These are phyloP conservation scores for Phoenoteleia sp. DNA, from an alignment of 2,888 invertebrate genomes.

Conservation along the genomic window DNA sequence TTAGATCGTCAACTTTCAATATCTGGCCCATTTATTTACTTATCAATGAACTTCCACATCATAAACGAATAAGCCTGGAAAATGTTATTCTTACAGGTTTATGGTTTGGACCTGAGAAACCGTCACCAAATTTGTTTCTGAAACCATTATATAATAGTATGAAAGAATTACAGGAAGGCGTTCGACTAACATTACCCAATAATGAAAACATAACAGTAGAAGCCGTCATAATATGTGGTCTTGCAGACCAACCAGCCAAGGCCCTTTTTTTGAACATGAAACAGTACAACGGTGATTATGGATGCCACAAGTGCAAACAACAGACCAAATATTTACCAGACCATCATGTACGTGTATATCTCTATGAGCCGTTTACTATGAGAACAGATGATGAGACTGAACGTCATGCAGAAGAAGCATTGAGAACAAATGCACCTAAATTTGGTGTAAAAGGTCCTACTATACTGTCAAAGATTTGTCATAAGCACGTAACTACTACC, in stretches of 20 bases:
- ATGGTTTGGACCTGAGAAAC: conserved; percentile 7
- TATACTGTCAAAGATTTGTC: not conserved
- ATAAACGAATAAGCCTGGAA: not conserved
- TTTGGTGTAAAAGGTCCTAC: conserved; percentile 5
- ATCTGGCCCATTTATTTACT: conserved; percentile 10
- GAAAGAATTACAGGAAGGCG: not conserved
- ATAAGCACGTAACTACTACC: conserved; percentile 9
- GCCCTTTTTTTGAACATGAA: conserved; percentile 52
- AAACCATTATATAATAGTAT: not conserved
- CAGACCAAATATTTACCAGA: not conserved
- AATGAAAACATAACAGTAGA: no score
- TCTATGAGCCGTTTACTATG: not conserved
- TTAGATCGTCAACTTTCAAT: not conserved
- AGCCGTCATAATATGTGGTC: conserved; percentile 30
- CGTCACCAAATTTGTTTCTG: not conserved
- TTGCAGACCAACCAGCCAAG: conserved; percentile 55
- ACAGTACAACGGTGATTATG: conserved; percentile 59
- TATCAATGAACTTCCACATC: not conserved
- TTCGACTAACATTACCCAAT: not conserved
- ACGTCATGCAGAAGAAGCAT: not conserved
- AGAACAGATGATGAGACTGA: not conserved
- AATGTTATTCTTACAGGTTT: not conserved
- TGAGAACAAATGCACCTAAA: not conserved
- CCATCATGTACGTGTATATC: not conserved
- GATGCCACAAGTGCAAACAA: conserved; percentile 18